phyloP scores from a whole-genome alignment of 2,113 vertebrate species.

The Boulengeromyrus knoepffleri region DNA sequence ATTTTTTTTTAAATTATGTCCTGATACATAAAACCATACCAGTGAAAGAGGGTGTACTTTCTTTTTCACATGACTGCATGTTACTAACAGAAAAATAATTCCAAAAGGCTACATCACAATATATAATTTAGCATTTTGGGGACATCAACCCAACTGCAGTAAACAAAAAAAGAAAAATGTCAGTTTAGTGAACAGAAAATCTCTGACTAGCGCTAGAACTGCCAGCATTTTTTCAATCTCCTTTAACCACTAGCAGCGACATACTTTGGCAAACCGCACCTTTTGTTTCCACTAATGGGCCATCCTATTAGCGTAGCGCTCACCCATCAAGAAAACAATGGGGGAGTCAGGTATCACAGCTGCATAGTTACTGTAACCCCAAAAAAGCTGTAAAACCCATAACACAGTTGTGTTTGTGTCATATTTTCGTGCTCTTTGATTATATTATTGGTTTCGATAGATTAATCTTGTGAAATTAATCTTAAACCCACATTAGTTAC shows the following conservation, averaged over 20 bases:
- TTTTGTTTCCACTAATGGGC: not conserved
- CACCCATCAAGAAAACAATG: not conserved
- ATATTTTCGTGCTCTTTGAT: not conserved
- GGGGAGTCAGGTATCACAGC: not conserved
- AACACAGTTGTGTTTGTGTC: not conserved
- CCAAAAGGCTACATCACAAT: no score
- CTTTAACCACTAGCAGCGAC: not conserved
- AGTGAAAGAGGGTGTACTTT: no score
- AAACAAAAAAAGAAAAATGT: no score
- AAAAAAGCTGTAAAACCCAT: not conserved
- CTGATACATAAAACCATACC: no score
- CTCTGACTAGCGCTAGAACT: not conserved
- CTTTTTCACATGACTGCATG: no score
- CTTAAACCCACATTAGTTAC: not conserved
- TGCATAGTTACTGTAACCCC: not conserved
- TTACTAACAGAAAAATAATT: no score
- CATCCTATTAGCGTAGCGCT: not conserved
- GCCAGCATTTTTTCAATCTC: not conserved
- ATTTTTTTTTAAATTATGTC: no score
- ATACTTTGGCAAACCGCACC: not conserved
- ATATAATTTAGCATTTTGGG: no score
- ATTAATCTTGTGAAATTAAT: not conserved
- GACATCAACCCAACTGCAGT: no score
- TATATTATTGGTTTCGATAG: not conserved
- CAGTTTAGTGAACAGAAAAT: no score